phyloP scores from a whole-genome alignment of 2,888 invertebrate species.

The Heteromyza rotundicornis region DNA sequence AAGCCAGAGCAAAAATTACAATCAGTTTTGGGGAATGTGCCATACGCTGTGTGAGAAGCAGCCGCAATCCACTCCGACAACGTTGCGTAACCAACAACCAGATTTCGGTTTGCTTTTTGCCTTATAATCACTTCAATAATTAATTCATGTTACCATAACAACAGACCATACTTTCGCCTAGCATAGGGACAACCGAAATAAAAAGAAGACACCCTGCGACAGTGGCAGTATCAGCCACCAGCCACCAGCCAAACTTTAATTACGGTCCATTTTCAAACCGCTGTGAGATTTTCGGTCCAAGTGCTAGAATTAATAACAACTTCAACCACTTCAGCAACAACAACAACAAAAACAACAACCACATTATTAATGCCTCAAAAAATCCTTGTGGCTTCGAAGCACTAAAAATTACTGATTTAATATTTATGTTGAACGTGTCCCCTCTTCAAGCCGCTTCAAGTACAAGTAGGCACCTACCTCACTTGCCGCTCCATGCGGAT shows the following conservation, averaged over 20 bases:
- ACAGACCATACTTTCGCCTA: background rate
- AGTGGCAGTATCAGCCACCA: constrained; percentile 7
- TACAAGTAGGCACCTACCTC: background rate
- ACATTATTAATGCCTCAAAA: too few species aligned
- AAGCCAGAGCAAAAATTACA: too few species aligned
- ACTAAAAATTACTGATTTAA: background rate
- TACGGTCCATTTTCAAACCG: constrained; percentile 3
- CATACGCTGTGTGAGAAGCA: too few species aligned
- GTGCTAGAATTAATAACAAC: background rate
- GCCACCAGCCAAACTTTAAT: constrained; percentile 20
- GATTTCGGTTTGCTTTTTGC: background rate
- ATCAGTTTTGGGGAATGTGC: too few species aligned
- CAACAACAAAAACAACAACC: too few species aligned
- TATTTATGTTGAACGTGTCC: too few species aligned
- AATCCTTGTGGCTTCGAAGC: too few species aligned
- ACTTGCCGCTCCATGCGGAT: too few species aligned
- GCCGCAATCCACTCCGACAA: too few species aligned
- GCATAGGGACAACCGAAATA: constrained; percentile 1
- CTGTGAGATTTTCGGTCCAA: background rate
- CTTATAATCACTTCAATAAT: constrained; percentile 20
- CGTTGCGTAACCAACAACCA: too few species aligned
- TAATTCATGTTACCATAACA: constrained; percentile 18
- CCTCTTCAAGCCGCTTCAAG: too few species aligned
- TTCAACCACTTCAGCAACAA: background rate
- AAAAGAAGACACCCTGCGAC: constrained; percentile 3